Evolutionary conservation across 2,797 vertebrate species (phyloP).

Genomic region (Schizothorax lantsangensis): DNA sequence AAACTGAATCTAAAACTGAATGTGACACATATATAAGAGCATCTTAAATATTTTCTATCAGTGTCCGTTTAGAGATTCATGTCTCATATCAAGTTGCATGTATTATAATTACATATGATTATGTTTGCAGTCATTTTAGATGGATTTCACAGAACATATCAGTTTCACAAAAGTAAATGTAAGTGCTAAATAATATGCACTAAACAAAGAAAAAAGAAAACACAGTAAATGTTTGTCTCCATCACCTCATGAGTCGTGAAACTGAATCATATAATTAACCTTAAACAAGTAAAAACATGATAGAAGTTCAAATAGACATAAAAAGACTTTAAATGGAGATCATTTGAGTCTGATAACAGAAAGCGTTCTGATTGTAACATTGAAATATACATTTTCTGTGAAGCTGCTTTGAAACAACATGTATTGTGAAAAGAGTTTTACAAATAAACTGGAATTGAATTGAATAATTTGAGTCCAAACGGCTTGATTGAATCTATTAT

Average conservation of each 20-base stretch:
- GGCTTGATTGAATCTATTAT: background rate
- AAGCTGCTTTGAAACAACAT: too few species aligned
- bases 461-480: background rate
- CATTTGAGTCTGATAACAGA: background rate
- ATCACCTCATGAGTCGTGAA: too few species aligned
- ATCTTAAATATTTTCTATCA: too few species aligned
- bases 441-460: background rate
- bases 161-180: background rate
- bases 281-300: background rate
- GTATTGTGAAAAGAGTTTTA: too few species aligned
- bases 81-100: too few species aligned
- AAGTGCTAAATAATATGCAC: background rate
- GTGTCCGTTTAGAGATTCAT: too few species aligned
- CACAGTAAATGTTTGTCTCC: background rate
- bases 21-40: too few species aligned
- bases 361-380: too few species aligned
- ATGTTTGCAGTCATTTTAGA: background rate
- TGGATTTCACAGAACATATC: background rate
- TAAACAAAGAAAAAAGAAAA: background rate
- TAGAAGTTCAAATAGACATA: background rate
- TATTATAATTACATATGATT: too few species aligned
- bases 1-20: too few species aligned
- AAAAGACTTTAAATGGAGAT: background rate
- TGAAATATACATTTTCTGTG: too few species aligned
- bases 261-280: too few species aligned